Base-by-base conservation (phyloP, 2,797 vertebrate genomes). In the Myotis planiceps region DNA sequence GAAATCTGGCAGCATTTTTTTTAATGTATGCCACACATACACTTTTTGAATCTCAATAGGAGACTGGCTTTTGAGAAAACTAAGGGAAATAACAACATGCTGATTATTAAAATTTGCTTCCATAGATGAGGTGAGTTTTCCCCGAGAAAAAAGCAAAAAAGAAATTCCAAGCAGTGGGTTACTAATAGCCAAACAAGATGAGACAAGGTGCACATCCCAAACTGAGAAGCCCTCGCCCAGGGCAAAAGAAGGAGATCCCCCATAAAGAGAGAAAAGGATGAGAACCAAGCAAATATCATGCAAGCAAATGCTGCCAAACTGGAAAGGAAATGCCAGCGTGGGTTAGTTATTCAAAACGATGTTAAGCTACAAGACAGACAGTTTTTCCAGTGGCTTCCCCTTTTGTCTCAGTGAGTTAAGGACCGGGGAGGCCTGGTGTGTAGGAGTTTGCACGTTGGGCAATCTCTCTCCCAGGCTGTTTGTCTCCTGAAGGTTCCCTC, bases 171-270 rank as follows among this genome's bases (percentile, higher is more conserved):
- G 74, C 29, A 6, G 0, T 60, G 29, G 66, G 27, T 68, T 76
- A 47, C 27, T 34, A 88, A 45, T 1, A 79, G 66, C 69, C 93
- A 37, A 96, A 60, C 92, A 96, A 96, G 63, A 97, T 45, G 23
- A 95, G 80, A 82, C 53, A 95, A 65, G 39, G 65, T 69, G 4
- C 32, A 83, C 63, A 63, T 74, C 90, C 89, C 29, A 93, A 88
- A 87, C 18, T 58, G 47, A 96, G 94, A 96, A 82, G 34, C 23
- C 6, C 14, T 19, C 79, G 74, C 81, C 34, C 19, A 51, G 72
- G 74, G 58, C 74, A 97, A 68, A 97, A 58, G 16, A 86, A 78
- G 2, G 18, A 80, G 63, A 68, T 85, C 18, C 79, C 78, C 94
- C 49, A 68, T 0, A 75, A 86, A 66, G 63, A 71, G 39, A 86